Base-by-base conservation (phyloP, 2,888 invertebrate species). In the Cryptus viduatorius region DNA sequence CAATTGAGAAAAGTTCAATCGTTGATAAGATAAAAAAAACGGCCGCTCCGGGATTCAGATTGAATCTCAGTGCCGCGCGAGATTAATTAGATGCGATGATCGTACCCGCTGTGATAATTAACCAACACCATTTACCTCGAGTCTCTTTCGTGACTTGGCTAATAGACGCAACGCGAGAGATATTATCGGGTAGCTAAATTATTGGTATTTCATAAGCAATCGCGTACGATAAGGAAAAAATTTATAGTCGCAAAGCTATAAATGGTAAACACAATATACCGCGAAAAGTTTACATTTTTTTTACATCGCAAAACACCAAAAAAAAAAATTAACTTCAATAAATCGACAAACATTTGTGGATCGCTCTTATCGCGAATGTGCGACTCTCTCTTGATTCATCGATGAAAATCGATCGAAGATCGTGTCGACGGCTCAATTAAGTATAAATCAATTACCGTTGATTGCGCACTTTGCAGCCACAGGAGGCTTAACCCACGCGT, bases 351-450 rank as follows among this genome's bases (percentile, higher is more conserved):
- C 0, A 8, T 7, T 37, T 5, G 37, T 37, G 37, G 4, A 37
- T 37, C 37, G 37, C 37, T 37, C 37, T 4, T 5, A 4, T 37
- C 8, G 37, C 8, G 8, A 31, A 71, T 46, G 46, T 24, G 64
- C 16, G 16, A 67, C 29, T 14, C n/a, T 24, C 42, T 0, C n/a
- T 4, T 12, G 19, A 56, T 72, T 72, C 31, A 82, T 82, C 61
- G 68, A 61, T 64, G 72, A 42, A 29, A 76, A 71, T 83, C 46
- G 53, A 42, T 73, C 4, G 12, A 53, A 31, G 83, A 75, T 80
- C 80, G 79, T 76, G 80, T 79, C 79, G 71, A 76, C 71, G 72
- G 42, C 71, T 76, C 83, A 80, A 84, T 84, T 46, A 68, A 61
- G 80, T 48, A 56, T 67, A 65, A 80, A 83, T 76, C 76, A 77